phyloP scores from a whole-genome alignment of 2,797 vertebrate species.

The Artibeus lituratus region DNA sequence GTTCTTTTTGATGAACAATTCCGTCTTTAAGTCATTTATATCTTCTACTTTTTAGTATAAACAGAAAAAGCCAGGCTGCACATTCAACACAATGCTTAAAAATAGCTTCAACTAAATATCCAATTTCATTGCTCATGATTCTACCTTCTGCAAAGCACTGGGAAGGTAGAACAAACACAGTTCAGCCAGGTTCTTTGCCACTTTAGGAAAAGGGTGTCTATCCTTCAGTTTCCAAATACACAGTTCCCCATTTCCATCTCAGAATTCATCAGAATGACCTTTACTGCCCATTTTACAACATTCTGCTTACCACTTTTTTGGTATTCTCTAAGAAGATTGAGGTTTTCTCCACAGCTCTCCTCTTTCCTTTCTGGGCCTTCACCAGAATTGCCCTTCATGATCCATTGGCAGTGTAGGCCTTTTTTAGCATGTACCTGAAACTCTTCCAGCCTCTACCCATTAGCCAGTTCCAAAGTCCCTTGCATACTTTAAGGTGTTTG shows the following conservation, averaged over 20 bases:
- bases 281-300: not conserved
- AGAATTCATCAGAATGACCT: not conserved
- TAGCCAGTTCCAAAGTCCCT: not conserved
- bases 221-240: not conserved
- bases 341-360: not conserved
- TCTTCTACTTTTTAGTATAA: not conserved
- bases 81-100: not conserved
- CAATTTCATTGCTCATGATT: too few relatives aligned
- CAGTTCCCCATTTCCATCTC: not conserved
- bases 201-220: not conserved
- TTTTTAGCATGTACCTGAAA: not conserved
- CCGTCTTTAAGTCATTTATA: not conserved
- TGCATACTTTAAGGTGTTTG: not conserved
- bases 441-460: not conserved
- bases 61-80: not conserved
- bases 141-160: too few relatives aligned
- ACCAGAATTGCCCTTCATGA: too few relatives aligned
- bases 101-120: too few relatives aligned
- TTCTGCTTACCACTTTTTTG: not conserved
- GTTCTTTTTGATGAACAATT: not conserved
- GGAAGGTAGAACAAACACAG: not conserved
- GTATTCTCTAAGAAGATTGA: too few relatives aligned
- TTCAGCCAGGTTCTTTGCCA: not conserved
- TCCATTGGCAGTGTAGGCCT: too few relatives aligned
- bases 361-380: not conserved